Evolutionary conservation across 2,797 vertebrate genomes (phyloP).

Genomic region (Eremophila alpestris): DNA sequence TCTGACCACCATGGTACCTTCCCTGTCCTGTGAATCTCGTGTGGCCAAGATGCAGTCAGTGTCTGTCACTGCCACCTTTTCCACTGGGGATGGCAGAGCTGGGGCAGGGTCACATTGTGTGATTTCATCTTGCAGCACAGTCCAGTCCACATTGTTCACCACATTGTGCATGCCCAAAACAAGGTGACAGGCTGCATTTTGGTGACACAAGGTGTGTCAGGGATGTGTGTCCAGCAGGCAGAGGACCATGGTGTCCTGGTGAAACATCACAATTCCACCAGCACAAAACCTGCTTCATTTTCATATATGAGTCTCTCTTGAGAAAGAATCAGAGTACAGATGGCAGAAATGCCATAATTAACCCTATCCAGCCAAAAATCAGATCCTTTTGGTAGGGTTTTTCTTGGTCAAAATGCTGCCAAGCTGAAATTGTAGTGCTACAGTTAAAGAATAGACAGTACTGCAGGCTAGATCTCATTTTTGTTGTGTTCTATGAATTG

Average conservation of each 20-base stretch:
- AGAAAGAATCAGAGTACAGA: background rate
- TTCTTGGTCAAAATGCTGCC: background rate
- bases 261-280: background rate
- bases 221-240: background rate
- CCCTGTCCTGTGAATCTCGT: background rate
- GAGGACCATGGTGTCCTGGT: background rate
- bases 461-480: background rate
- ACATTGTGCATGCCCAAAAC: background rate
- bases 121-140: background rate
- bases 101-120: background rate
- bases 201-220: background rate
- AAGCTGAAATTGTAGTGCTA: background rate
- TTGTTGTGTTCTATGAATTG: background rate
- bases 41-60: constrained; percentile 9
- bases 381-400: background rate
- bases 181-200: constrained; percentile 2
- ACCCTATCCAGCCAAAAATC: background rate
- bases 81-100: background rate
- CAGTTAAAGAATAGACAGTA: background rate
- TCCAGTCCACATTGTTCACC: background rate
- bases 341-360: background rate
- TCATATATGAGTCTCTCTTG: background rate
- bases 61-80: background rate
- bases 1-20: background rate
- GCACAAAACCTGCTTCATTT: background rate